Percentiles rank a stretch among this genome's conserved stretches.
phyloP scores from a whole-genome alignment of 35 echinoderm and acorn worm species.

The Heliocidaris erythrogramma region DNA sequence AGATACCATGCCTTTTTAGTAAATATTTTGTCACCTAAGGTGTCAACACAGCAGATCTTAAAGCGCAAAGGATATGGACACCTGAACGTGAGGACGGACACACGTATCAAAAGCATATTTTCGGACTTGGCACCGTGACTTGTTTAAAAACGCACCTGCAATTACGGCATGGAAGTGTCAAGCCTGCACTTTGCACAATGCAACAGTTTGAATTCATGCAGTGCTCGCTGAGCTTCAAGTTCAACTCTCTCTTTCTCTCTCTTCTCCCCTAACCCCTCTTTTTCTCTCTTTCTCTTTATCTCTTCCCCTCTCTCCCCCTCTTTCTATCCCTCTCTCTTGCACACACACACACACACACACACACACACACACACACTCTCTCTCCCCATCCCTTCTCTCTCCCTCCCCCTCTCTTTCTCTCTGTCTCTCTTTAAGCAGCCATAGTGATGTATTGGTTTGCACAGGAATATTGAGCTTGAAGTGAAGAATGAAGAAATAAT shows the following conservation, averaged over 20 bases:
- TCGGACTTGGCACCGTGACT: neutral
- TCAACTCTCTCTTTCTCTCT: neutral
- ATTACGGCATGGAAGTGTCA: neutral
- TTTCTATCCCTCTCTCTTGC: too few relatives aligned
- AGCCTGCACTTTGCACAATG: neutral
- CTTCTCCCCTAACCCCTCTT: too few relatives aligned
- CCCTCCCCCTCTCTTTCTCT: too few relatives aligned
- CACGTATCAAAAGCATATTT: neutral
- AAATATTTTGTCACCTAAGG: constrained; percentile 3
- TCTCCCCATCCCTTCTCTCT: too few relatives aligned
- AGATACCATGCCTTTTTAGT: neutral
- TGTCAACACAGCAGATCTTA: neutral
- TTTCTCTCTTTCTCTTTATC: too few relatives aligned
- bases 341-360: too few relatives aligned
- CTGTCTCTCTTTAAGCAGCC: neutral
- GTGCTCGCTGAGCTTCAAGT: neutral
- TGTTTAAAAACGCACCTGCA: neutral
- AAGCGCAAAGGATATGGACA: neutral
- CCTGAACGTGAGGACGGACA: neutral
- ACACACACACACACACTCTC: too few relatives aligned
- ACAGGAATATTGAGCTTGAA: neutral
- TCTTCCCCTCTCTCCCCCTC: too few relatives aligned
- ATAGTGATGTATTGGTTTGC: neutral
- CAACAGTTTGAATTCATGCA: neutral
- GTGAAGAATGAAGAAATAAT: neutral